Conservation (phyloP, 2,797 vertebrate species). For the Staurois parvus region DNA sequence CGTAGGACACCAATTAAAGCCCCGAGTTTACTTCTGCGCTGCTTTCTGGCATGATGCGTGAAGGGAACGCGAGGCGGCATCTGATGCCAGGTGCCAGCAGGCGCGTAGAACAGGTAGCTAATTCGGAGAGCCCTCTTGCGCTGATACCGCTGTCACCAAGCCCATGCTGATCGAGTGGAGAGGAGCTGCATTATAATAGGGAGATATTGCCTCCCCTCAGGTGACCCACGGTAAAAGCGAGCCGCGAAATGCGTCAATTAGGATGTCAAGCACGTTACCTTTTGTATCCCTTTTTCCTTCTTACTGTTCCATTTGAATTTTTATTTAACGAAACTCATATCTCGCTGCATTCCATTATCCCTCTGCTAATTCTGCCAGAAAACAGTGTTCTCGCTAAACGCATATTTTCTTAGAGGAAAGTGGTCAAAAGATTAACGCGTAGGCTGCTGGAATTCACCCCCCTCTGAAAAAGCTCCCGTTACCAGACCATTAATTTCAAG, state of each 20-base stretch:
- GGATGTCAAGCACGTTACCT: background rate
- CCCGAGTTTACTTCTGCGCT: background rate
- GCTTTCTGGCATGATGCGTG: conserved; percentile 1
- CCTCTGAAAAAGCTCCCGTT: too few species aligned
- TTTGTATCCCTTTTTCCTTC: background rate
- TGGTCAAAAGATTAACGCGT: too few species aligned
- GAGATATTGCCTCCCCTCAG: background rate
- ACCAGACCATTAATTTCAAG: too few species aligned
- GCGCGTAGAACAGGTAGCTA: conserved; percentile 23
- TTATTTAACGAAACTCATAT: background rate
- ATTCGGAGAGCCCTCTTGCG: conserved; percentile 1
- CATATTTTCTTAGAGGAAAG: too few species aligned
- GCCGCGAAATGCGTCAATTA: background rate
- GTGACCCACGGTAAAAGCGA: conserved; percentile 32
- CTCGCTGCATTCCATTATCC: background rate
- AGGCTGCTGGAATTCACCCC: too few species aligned
- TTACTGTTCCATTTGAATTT: background rate
- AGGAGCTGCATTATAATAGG: background rate
- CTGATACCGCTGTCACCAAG: conserved; percentile 7
- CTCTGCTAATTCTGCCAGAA: background rate
- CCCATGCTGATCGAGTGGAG: background rate
- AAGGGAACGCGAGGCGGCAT: conserved; percentile 14
- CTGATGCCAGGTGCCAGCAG: conserved; percentile 24
- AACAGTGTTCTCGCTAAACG: background rate
- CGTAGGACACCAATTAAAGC: conserved; percentile 46